Conservation (phyloP, 2,888 invertebrate genomes). For the Sclerodermus sp. region DNA sequence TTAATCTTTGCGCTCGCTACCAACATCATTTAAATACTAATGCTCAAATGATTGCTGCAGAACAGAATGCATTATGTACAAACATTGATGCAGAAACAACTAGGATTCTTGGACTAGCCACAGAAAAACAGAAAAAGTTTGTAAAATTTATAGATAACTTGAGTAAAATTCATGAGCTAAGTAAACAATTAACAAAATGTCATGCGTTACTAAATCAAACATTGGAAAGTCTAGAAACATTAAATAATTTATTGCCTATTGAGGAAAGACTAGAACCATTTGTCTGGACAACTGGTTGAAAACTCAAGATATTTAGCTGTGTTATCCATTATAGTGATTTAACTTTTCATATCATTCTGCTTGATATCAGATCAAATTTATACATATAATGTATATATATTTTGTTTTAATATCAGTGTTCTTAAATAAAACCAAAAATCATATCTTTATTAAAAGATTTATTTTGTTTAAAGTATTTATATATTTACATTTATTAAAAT, state of each 20-base stretch:
- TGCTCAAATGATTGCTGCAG: slow-evolving; percentile 78
- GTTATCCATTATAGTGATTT: slow-evolving; percentile 1
- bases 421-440: too few relatives aligned
- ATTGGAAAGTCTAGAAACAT: slow-evolving; percentile 79
- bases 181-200: slow-evolving; percentile 80
- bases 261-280: slow-evolving; percentile 86
- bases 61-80: slow-evolving; percentile 74
- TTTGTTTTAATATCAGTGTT: too few relatives aligned
- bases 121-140: slow-evolving; percentile 82
- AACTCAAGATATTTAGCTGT: slow-evolving; percentile 1
- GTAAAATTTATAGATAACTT: slow-evolving; percentile 85
- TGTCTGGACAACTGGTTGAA: slow-evolving; percentile 78
- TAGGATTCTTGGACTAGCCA: slow-evolving; percentile 69
- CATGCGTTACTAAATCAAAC: slow-evolving; percentile 82
- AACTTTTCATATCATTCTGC: too few relatives aligned
- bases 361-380: too few relatives aligned
- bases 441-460: too few relatives aligned
- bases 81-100: slow-evolving; percentile 76
- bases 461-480: too few relatives aligned
- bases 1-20: slow-evolving; percentile 76
- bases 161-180: slow-evolving; percentile 79
- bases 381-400: too few relatives aligned
- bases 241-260: slow-evolving; percentile 81
- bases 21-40: slow-evolving; percentile 83
- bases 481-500: too few relatives aligned